Conservation (phyloP, 2,113 vertebrate species). For the Xenopus laevis region DNA sequence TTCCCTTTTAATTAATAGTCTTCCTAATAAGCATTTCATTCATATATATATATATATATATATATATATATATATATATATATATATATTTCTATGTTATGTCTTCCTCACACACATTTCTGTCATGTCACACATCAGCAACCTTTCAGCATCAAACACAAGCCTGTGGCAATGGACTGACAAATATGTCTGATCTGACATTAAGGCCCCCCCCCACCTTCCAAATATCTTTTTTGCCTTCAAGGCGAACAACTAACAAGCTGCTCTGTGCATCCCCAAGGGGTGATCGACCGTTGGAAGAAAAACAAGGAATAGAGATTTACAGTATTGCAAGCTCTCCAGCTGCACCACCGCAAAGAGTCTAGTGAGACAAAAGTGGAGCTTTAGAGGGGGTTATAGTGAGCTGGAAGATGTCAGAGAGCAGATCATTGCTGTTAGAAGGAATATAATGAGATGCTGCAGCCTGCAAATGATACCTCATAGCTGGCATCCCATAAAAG, state of each 20-base stretch:
- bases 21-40: too few relatives aligned
- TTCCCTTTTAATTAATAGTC: too few relatives aligned
- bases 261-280: constrained; percentile 1
- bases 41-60: too few relatives aligned
- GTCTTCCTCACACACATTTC: neutral
- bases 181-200: constrained; percentile 24
- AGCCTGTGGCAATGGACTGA: constrained; percentile 19
- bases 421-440: neutral
- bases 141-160: constrained; percentile 7
- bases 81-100: too few relatives aligned
- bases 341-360: neutral
- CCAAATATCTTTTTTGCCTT: constrained; percentile 2
- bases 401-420: neutral
- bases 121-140: constrained; percentile 13
- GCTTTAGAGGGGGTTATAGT: neutral
- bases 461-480: too few relatives aligned
- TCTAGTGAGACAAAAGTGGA: neutral
- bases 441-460: neutral
- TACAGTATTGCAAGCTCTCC: neutral
- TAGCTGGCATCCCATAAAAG: too few relatives aligned
- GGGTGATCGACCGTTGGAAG: neutral
- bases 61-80: too few relatives aligned
- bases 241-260: constrained; percentile 15
- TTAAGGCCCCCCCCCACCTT: neutral
- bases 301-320: neutral